Conservation (phyloP, 1,140 invertebrate species). For the Pissodes strobi region DNA sequence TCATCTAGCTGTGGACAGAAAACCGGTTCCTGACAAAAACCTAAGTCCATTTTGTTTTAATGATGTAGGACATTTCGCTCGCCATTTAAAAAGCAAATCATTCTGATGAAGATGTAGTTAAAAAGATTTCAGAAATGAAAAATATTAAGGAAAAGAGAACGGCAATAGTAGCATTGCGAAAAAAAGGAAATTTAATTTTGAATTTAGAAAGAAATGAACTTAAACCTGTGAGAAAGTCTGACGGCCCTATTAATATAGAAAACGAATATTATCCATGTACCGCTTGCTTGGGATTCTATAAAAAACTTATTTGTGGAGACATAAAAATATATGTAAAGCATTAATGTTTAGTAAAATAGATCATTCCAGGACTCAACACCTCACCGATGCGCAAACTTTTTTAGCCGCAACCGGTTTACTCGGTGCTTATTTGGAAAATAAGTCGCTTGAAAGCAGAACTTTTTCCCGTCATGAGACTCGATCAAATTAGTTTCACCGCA, state of each 20-base stretch:
- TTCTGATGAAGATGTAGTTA: constrained; percentile 27
- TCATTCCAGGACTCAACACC: neutral
- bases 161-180: constrained; percentile 22
- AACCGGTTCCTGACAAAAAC: no score
- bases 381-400: constrained; percentile 9
- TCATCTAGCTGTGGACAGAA: no score
- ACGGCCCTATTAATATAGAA: constrained; percentile 9
- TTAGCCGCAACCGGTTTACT: constrained; percentile 27
- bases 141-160: constrained; percentile 29
- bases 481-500: constrained; percentile 30
- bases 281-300: constrained; percentile 24
- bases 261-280: constrained; percentile 23
- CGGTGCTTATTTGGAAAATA: constrained; percentile 13
- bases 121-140: constrained; percentile 18
- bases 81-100: constrained; percentile 35
- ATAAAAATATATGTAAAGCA: constrained; percentile 32
- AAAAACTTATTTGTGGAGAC: constrained; percentile 20
- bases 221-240: constrained; percentile 24
- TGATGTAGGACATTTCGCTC: constrained; percentile 34
- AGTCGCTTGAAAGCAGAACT: constrained; percentile 32
- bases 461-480: constrained; percentile 31
- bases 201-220: constrained; percentile 12
- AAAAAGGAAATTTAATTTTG: constrained; percentile 28
- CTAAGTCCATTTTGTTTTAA: constrained; percentile 30
- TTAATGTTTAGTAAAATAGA: constrained; percentile 4